phyloP scores from a whole-genome alignment of 1,140 invertebrate species.

The Drosophila ficusphila region DNA sequence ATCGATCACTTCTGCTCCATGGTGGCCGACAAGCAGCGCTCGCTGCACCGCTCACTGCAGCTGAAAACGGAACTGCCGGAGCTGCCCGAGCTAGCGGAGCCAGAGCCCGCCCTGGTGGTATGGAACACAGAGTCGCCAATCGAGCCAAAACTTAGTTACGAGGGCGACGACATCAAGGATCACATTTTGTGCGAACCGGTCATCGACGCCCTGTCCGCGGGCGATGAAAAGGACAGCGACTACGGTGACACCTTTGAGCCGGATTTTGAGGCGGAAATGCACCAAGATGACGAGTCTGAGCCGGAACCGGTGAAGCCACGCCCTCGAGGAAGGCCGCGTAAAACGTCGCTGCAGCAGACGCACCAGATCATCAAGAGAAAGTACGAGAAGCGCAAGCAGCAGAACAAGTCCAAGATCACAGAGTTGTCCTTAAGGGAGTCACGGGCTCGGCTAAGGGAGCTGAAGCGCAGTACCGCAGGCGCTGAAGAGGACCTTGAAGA shows the following conservation, averaged over 20 bases:
- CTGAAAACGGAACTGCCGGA: slow-evolving; percentile 58
- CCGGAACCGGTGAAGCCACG: slow-evolving; percentile 24
- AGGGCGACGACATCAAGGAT: slow-evolving; percentile 60
- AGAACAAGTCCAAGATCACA: slow-evolving; percentile 4
- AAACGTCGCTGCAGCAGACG: slow-evolving; percentile 26
- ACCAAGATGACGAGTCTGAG: not conserved
- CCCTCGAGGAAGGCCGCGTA: slow-evolving; percentile 23
- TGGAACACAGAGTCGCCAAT: slow-evolving; percentile 64
- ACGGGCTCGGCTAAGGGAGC: slow-evolving; percentile 42
- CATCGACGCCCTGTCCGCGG: slow-evolving; percentile 53
- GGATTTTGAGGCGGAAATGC: slow-evolving; percentile 7
- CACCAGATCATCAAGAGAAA: slow-evolving; percentile 39
- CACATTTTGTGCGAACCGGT: slow-evolving; percentile 68
- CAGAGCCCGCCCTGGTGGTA: slow-evolving; percentile 59
- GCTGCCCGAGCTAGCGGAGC: slow-evolving; percentile 53
- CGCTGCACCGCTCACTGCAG: slow-evolving; percentile 40
- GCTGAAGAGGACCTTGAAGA: not conserved
- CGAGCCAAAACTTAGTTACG: slow-evolving; percentile 48
- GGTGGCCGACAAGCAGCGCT: slow-evolving; percentile 61
- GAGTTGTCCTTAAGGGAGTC: slow-evolving; percentile 44
- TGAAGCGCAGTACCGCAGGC: slow-evolving; percentile 29
- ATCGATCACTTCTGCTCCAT: slow-evolving; percentile 61
- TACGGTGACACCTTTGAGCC: slow-evolving; percentile 39
- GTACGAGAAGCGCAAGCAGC: slow-evolving; percentile 35
- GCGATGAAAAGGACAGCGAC: slow-evolving; percentile 15